Conservation (phyloP, 2,888 invertebrate genomes). For the Neoascia interrupta region DNA sequence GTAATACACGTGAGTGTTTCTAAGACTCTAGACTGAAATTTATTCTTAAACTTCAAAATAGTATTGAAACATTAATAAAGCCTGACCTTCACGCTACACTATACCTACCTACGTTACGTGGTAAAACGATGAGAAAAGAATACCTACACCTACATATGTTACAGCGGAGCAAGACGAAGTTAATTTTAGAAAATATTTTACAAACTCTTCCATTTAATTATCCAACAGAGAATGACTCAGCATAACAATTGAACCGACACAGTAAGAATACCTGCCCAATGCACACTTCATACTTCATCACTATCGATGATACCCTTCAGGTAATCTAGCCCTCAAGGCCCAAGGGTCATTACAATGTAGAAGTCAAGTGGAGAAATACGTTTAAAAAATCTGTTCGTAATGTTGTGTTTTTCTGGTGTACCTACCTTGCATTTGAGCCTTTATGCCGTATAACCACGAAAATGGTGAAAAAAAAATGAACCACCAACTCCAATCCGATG, state of each 20-base stretch:
- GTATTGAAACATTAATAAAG: too few species aligned
- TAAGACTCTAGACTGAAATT: too few species aligned
- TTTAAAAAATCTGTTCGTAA: constrained; percentile 17
- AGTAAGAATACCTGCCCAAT: constrained; percentile 17
- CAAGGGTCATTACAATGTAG: constrained; percentile 21
- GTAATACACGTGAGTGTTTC: not conserved
- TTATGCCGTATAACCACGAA: constrained; percentile 10
- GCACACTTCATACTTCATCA: not conserved
- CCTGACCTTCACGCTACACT: not conserved
- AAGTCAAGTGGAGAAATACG: constrained; percentile 27
- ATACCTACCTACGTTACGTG: too few species aligned
- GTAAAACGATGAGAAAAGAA: too few species aligned
- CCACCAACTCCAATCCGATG: constrained; percentile 21
- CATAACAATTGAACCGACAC: constrained; percentile 14
- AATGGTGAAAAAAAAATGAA: not conserved
- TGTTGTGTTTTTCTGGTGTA: too few species aligned
- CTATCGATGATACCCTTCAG: not conserved
- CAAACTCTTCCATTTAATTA: not conserved
- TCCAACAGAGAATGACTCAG: constrained; percentile 12
- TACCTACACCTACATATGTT: too few species aligned
- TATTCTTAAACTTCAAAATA: too few species aligned
- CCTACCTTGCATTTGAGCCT: constrained; percentile 2
- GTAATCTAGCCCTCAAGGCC: constrained; percentile 5
- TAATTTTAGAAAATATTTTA: not conserved
- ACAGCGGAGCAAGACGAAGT: too few species aligned